Base-by-base conservation (phyloP, 2,113 vertebrate genomes). In the Podiceps cristatus region DNA sequence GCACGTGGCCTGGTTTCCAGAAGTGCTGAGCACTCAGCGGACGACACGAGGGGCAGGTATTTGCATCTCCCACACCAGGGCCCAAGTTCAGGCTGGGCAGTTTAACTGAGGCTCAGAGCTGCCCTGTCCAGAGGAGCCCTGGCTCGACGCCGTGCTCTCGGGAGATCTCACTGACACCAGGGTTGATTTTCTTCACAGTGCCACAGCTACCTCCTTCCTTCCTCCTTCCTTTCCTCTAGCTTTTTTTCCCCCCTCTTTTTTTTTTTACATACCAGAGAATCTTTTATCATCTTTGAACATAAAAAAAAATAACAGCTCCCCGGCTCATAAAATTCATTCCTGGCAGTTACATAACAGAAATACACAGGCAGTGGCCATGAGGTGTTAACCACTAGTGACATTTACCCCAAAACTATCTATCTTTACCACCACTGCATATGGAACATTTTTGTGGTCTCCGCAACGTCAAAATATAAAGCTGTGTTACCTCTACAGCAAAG, bases 401-500 rank as follows among this genome's bases (percentile, higher is more conserved):
- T 93, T 96, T 96, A 94, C 63, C 75, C 88, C 69, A 28, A 63
- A 52, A 78, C 55, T 85, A 84, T 76, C 93, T 98, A 13, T 40
- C 93, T 90, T 93, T 77, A 85, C 83, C 73, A 78, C 95, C 50
- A 44, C 72, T 71, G 92, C 85, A 73, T 69, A 96, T 74, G 96
- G 97, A 96, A 96, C 91, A 93, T 94, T 94, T 85, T 55, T 96
- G 78, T 88, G 97, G 96, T 97, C 96, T 94, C 91, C 86, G 91
- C 83, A 94, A 90, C 56, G 44, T 86, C 95, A 66, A 68, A 94
- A 71, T 42, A 71, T 28, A 94, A 78, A 96, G 91, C 92, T 87
- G 74, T 90, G 74, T 56, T 80, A 79, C 50, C 73, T 64, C 81
- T 73, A 42, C 77, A 78, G 44, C 8, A 22, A 52, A 78, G 90